phyloP scores from a whole-genome alignment of 2,113 vertebrate species.

The Nesoenas mayeri region DNA sequence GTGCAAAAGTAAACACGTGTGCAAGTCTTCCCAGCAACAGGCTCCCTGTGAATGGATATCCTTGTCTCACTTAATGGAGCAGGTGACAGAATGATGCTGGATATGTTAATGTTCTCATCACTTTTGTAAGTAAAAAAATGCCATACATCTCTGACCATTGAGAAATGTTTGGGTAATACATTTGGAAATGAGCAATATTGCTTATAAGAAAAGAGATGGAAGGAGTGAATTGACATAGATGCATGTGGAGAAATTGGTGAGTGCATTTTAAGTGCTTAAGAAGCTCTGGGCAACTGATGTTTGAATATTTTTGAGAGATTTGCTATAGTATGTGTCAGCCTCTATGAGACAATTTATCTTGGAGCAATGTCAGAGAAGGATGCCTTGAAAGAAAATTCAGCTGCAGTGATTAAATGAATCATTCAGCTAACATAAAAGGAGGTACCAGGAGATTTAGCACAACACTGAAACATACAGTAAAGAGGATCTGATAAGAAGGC shows the following conservation, averaged over 20 bases:
- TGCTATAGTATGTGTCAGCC: slow-evolving; percentile 42
- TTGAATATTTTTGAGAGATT: slow-evolving; percentile 70
- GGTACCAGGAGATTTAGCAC: slow-evolving; percentile 42
- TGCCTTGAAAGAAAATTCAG: slow-evolving; percentile 69
- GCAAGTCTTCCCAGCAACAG: neutral
- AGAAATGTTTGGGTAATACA: neutral
- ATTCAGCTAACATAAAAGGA: slow-evolving; percentile 47
- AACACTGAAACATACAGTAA: neutral
- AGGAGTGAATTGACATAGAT: neutral
- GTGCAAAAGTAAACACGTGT: rapidly evolving
- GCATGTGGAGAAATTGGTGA: neutral
- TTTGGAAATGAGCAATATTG: neutral
- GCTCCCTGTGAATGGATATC: neutral
- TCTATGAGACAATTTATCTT: slow-evolving; percentile 55
- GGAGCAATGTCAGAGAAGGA: slow-evolving; percentile 73
- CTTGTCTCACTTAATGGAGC: neutral
- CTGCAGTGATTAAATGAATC: slow-evolving; percentile 69
- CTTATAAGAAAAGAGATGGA: neutral
- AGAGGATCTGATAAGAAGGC: neutral
- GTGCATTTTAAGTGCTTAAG: neutral
- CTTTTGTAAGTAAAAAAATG: neutral
- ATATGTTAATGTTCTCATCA: neutral
- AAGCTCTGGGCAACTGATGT: slow-evolving; percentile 39
- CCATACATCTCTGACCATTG: neutral
- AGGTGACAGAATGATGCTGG: neutral